These are phyloP conservation scores for Recurvirostra avosetta DNA, from an alignment of 2,113 vertebrate species.

Conservation along the genomic window DNA sequence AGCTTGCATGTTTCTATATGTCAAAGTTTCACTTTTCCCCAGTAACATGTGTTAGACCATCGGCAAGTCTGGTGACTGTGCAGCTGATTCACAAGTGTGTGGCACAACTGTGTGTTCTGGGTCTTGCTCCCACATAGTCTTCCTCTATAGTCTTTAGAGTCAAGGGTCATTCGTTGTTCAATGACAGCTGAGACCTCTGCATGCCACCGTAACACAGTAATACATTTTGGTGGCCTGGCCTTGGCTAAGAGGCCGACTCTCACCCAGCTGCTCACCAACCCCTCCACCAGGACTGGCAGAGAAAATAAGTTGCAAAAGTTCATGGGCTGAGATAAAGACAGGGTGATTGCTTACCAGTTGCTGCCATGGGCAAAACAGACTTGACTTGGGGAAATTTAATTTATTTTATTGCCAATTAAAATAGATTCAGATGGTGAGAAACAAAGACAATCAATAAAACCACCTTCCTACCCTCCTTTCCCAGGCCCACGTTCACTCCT, in stretches of 20 bases:
- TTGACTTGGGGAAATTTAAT: not conserved
- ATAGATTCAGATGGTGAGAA: not conserved
- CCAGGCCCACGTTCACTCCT: not conserved
- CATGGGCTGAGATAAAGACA: not conserved
- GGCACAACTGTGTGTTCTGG: not conserved
- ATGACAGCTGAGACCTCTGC: not conserved
- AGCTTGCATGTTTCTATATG: not conserved
- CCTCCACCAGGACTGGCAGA: not conserved
- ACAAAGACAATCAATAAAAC: not conserved
- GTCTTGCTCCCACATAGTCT: not conserved
- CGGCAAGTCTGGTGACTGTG: not conserved
- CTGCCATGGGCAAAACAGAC: not conserved
- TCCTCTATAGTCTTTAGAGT: not conserved
- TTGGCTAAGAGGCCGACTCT: not conserved
- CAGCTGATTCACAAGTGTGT: not conserved
- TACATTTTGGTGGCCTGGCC: not conserved
- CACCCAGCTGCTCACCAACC: not conserved
- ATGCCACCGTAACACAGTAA: not conserved
- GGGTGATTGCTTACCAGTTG: not conserved
- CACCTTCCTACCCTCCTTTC: not conserved
- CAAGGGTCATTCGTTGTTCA: not conserved
- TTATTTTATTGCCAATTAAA: not conserved
- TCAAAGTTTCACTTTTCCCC: not conserved
- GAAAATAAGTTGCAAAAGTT: not conserved
- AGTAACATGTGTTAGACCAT: not conserved